Percentiles rank a stretch among this genome's conserved stretches.
phyloP scores from a whole-genome alignment of 2,113 vertebrate species.

The Ciconia stormi region DNA sequence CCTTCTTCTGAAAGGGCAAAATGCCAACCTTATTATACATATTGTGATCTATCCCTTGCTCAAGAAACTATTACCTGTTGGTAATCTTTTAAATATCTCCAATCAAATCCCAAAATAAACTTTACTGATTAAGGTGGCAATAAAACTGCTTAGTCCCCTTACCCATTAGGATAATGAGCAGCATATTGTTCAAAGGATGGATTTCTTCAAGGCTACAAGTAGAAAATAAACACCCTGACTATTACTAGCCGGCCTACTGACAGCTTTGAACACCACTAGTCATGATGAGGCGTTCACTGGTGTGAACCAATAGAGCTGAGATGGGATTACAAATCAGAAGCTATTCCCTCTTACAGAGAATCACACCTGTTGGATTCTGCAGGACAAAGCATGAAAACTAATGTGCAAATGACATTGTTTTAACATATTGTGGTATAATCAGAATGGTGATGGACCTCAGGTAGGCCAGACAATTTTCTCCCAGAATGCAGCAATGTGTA shows the following conservation, averaged over 20 bases:
- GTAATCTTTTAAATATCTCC: neutral
- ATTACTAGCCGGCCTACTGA: neutral
- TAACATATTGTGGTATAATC: neutral
- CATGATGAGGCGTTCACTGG: accelerated
- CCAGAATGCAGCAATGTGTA: neutral
- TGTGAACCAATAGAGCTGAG: neutral
- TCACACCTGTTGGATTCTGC: neutral
- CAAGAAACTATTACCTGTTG: neutral
- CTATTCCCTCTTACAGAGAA: neutral
- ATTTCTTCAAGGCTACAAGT: neutral
- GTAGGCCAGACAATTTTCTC: neutral
- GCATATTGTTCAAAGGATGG: neutral
- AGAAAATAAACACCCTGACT: neutral
- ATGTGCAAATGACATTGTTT: neutral
- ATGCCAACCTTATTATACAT: neutral
- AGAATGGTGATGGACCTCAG: neutral
- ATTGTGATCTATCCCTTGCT: neutral
- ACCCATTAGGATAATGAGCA: accelerated
- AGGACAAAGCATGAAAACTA: neutral
- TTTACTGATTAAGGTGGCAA: neutral
- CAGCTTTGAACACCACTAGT: neutral
- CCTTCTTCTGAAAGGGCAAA: neutral
- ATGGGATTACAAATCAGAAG: neutral
- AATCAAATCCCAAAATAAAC: neutral
- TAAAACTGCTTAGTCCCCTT: neutral